Evolutionary conservation across 2,797 vertebrate species (phyloP).

Genomic region (Ciconia nigra): DNA sequence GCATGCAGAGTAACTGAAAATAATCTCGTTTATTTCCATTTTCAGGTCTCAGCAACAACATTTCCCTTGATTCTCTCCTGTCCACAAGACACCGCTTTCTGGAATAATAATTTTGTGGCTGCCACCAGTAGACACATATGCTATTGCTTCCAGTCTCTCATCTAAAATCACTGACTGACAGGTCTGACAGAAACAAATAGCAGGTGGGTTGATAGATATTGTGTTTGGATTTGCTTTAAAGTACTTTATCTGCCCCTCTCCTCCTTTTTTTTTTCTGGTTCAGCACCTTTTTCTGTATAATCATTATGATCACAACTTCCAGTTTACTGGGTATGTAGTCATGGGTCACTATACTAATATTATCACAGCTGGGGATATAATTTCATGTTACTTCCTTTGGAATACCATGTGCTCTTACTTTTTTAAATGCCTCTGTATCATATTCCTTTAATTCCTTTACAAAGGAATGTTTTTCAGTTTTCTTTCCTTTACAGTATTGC

Average conservation of each 20-base stretch:
- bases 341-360: slow-evolving; percentile 30
- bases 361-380: slow-evolving; percentile 63
- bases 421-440: background rate
- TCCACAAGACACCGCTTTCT: background rate
- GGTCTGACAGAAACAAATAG: slow-evolving; percentile 64
- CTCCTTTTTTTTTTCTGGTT: background rate
- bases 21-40: slow-evolving; percentile 15
- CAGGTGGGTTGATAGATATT: slow-evolving; percentile 31
- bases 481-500: background rate
- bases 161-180: slow-evolving; percentile 56
- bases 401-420: background rate
- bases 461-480: background rate
- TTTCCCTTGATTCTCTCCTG: background rate
- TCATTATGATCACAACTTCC: slow-evolving; percentile 40
- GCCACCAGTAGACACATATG: background rate
- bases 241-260: slow-evolving; percentile 9
- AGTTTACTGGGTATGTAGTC: slow-evolving; percentile 37
- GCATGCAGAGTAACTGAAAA: background rate
- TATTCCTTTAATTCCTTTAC: background rate
- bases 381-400: background rate
- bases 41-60: background rate
- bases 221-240: slow-evolving; percentile 49
- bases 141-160: slow-evolving; percentile 31
- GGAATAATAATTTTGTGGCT: background rate
- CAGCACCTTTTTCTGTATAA: slow-evolving; percentile 48